Evolutionary conservation across 2,113 vertebrate genomes (phyloP).

Genomic region (Serinus canaria): DNA sequence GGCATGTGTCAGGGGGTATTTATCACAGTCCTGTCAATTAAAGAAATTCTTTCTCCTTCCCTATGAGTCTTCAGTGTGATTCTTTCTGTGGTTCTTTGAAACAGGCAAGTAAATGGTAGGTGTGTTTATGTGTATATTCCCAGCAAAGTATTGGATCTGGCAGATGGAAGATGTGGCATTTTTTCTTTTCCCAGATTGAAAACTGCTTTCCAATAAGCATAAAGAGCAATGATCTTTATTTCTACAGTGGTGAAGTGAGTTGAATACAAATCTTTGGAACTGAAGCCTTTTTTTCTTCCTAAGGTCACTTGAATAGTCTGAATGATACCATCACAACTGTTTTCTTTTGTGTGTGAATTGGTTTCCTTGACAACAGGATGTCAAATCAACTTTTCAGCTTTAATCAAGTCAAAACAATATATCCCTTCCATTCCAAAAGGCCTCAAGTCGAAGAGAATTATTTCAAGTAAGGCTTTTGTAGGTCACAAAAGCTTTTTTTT

Average conservation of each 20-base stretch:
- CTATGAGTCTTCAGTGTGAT: not conserved
- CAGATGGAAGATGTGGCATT: conserved; percentile 43
- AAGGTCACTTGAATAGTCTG: conserved; percentile 72
- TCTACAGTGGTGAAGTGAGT: conserved; percentile 42
- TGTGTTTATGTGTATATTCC: not conserved
- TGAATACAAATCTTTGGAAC: conserved; percentile 58
- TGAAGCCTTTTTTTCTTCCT: conserved; percentile 57
- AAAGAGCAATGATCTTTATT: conserved; percentile 66
- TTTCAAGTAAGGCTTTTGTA: conserved; percentile 67
- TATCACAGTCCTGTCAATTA: not conserved
- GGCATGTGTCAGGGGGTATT: not conserved
- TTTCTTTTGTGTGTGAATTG: conserved; percentile 67
- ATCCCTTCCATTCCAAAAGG: conserved; percentile 70
- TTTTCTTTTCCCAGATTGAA: conserved; percentile 52
- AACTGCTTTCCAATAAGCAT: conserved; percentile 61
- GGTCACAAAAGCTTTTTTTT: conserved; percentile 48
- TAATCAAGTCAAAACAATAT: conserved; percentile 77
- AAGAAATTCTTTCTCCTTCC: not conserved
- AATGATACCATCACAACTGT: conserved; percentile 68
- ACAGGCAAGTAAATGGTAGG: conserved; percentile 1
- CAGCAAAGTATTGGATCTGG: conserved; percentile 25
- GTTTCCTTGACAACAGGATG: conserved; percentile 76
- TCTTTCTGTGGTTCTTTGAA: conserved; percentile 7
- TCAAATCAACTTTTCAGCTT: conserved; percentile 72
- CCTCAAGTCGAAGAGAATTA: conserved; percentile 65